Evolutionary conservation across 2,888 invertebrate species (phyloP).

Genomic region (Drepana falcataria): DNA sequence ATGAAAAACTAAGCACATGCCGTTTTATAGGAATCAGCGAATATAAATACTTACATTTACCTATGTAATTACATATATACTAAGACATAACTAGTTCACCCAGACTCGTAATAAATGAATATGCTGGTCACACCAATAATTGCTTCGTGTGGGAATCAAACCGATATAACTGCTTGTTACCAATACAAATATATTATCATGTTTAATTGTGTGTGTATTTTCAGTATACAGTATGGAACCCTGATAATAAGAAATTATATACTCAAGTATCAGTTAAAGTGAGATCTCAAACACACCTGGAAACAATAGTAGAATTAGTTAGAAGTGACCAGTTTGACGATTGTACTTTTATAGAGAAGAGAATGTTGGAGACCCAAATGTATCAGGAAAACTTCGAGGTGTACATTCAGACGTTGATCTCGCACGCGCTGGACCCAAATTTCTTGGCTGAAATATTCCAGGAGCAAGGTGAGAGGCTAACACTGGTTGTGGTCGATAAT

Average conservation of each 20-base stretch:
- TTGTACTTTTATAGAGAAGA: conserved; percentile 84
- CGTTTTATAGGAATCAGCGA: too few relatives aligned
- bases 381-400: conserved; percentile 94
- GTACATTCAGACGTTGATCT: conserved; percentile 93
- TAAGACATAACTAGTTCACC: too few relatives aligned
- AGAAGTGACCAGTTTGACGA: conserved; percentile 85
- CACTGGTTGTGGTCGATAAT: background rate
- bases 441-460: conserved; percentile 93
- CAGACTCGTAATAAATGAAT: too few relatives aligned
- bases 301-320: conserved; percentile 89
- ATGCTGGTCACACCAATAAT: too few relatives aligned
- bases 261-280: conserved; percentile 88
- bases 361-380: conserved; percentile 86
- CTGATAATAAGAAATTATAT: conserved; percentile 88
- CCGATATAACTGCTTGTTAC: too few relatives aligned
- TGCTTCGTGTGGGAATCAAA: too few relatives aligned
- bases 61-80: too few relatives aligned
- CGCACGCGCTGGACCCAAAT: conserved; percentile 92
- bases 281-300: conserved; percentile 85
- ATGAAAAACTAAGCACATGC: too few relatives aligned
- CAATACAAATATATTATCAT: background rate
- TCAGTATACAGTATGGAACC: conserved; percentile 91
- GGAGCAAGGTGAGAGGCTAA: conserved; percentile 84
- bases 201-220: conserved; percentile 24
- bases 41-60: too few relatives aligned